These are phyloP conservation scores for Nasua narica DNA, from an alignment of 2,797 vertebrate species.

Conservation along the genomic window DNA sequence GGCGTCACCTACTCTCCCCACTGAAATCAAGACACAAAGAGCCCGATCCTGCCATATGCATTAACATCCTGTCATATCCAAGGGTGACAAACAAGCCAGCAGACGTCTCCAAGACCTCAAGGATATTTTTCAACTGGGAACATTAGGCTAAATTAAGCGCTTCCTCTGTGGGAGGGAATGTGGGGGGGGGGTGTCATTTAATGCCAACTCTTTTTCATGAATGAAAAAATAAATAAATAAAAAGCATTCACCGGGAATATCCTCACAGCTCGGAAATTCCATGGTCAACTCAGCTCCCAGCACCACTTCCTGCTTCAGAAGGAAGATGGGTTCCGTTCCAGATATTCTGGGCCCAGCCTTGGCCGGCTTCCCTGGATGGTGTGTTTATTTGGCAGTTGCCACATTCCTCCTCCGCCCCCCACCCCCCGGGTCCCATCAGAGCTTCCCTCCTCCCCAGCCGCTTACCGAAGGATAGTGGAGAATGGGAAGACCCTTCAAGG, in stretches of 20 bases:
- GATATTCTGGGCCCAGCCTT: conserved; percentile 69
- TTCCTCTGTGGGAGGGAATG: conserved; percentile 75
- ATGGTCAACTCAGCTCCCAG: conserved; percentile 54
- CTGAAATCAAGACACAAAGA: conserved; percentile 39
- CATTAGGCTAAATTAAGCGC: conserved; percentile 71
- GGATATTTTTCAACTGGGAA: conserved; percentile 55
- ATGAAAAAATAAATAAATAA: conserved; percentile 77
- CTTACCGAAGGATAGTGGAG: background rate
- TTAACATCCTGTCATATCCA: conserved; percentile 48
- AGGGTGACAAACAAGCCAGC: conserved; percentile 44
- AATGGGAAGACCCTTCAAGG: background rate
- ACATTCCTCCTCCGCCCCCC: conserved; percentile 43
- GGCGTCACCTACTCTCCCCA: background rate
- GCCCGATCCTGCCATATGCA: background rate
- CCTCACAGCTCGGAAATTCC: conserved; percentile 76
- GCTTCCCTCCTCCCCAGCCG: background rate
- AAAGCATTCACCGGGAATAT: conserved; percentile 57
- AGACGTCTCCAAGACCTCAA: conserved; percentile 37
- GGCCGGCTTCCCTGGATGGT: conserved; percentile 59
- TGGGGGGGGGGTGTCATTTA: background rate
- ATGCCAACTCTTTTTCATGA: conserved; percentile 65
- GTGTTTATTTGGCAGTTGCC: conserved; percentile 59
- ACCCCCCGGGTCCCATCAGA: background rate
- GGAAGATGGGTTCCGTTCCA: conserved; percentile 70
- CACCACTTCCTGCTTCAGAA: conserved; percentile 68